Conservation (phyloP, 2,888 invertebrate genomes). For the Steromphala cineraria region DNA sequence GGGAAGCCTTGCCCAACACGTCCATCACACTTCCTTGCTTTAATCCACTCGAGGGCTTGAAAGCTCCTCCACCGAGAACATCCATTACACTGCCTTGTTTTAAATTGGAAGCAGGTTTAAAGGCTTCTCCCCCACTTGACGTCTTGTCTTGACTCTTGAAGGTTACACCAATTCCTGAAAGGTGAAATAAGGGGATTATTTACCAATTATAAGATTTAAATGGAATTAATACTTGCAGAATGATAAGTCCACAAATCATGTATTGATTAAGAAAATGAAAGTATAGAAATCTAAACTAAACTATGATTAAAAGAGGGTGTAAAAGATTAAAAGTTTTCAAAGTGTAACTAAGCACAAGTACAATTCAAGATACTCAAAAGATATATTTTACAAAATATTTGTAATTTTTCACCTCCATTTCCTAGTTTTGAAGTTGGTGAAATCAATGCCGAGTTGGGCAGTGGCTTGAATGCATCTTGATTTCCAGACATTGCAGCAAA, state of each 20-base stretch:
- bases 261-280: too few relatives aligned
- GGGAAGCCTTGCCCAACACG: conserved; percentile 34
- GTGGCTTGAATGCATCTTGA: conserved; percentile 9
- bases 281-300: too few relatives aligned
- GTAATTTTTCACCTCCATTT: conserved; percentile 18
- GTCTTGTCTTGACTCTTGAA: not conserved
- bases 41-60: conserved; percentile 35
- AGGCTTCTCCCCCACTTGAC: not conserved
- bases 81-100: conserved; percentile 71
- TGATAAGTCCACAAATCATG: too few relatives aligned
- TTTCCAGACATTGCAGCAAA: conserved; percentile 5
- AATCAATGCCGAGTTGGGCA: conserved; percentile 30
- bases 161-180: conserved; percentile 27
- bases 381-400: too few relatives aligned
- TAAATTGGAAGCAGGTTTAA: conserved; percentile 51
- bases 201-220: not conserved
- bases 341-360: too few relatives aligned
- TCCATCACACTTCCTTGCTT: conserved; percentile 55
- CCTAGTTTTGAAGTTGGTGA: conserved; percentile 29
- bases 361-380: too few relatives aligned
- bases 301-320: too few relatives aligned
- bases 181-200: not conserved
- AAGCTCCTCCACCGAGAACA: conserved; percentile 49
- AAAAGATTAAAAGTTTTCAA: too few relatives aligned
- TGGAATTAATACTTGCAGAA: too few relatives aligned